Evolutionary conservation across 1,140 invertebrate genomes (phyloP).

Genomic region (Periplaneta americana): DNA sequence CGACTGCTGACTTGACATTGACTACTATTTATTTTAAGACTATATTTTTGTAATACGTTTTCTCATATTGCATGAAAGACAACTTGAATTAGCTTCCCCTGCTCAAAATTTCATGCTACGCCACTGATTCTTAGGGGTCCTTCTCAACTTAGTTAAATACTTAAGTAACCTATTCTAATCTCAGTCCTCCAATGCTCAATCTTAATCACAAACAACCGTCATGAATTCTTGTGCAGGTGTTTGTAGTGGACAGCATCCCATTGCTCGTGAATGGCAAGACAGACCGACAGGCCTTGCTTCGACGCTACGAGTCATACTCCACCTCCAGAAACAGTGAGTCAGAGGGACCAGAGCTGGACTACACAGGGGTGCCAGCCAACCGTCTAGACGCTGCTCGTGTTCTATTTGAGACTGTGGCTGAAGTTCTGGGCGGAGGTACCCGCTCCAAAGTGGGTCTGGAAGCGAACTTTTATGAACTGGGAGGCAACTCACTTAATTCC

Average conservation of each 20-base stretch:
- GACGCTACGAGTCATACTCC: conserved; percentile 49
- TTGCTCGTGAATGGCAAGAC: conserved; percentile 80
- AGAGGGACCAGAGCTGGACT: conserved; percentile 45
- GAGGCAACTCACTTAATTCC: conserved; percentile 82
- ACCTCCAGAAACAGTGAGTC: neutral
- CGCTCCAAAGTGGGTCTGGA: conserved; percentile 49
- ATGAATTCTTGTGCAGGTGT: conserved; percentile 44
- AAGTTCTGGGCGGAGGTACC: conserved; percentile 56
- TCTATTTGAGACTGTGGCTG: conserved; percentile 64
- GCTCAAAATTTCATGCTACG: too few relatives aligned
- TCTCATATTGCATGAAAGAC: too few relatives aligned
- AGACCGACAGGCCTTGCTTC: conserved; percentile 68
- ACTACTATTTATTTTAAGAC: too few relatives aligned
- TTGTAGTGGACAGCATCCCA: conserved; percentile 66
- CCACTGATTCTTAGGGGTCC: too few relatives aligned
- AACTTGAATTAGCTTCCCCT: too few relatives aligned
- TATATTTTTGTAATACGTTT: too few relatives aligned
- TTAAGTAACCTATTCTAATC: too few relatives aligned
- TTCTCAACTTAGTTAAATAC: too few relatives aligned
- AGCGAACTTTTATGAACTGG: conserved; percentile 76
- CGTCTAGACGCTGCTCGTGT: conserved; percentile 55
- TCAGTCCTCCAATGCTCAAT: too few relatives aligned
- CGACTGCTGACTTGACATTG: too few relatives aligned
- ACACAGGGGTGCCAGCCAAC: conserved; percentile 49
- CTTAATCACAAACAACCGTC: too few relatives aligned